Evolutionary conservation across 2,797 vertebrate species (phyloP).

Genomic region (Perodicticus potto): DNA sequence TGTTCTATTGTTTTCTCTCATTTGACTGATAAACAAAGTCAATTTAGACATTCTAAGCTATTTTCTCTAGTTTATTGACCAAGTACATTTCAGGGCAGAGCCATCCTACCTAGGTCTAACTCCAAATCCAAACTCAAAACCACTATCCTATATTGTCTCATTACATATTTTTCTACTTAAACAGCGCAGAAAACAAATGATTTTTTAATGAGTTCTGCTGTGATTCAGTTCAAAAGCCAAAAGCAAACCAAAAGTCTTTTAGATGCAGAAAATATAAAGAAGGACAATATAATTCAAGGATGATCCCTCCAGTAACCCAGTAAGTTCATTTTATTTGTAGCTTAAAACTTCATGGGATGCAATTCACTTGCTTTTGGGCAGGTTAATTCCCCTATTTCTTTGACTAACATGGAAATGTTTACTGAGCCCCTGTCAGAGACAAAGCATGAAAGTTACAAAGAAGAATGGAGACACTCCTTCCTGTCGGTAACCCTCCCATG

Average conservation of each 20-base stretch:
- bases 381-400: neutral
- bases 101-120: neutral
- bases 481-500: neutral
- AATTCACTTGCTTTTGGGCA: neutral
- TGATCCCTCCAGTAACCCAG: neutral
- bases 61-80: constrained; percentile 8
- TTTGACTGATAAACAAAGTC: neutral
- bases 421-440: neutral
- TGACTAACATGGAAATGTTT: neutral
- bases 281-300: neutral
- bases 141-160: neutral
- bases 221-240: neutral
- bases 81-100: neutral
- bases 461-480: neutral
- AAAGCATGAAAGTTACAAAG: neutral
- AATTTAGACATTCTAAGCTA: neutral
- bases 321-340: neutral
- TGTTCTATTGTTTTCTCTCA: neutral
- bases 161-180: neutral
- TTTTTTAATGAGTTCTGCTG: neutral
- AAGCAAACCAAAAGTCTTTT: neutral
- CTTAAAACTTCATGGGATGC: neutral
- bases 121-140: neutral
- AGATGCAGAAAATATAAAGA: neutral
- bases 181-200: neutral